Evolutionary conservation across 2,113 vertebrate genomes (phyloP).

Genomic region (Mesitornis unicolor): DNA sequence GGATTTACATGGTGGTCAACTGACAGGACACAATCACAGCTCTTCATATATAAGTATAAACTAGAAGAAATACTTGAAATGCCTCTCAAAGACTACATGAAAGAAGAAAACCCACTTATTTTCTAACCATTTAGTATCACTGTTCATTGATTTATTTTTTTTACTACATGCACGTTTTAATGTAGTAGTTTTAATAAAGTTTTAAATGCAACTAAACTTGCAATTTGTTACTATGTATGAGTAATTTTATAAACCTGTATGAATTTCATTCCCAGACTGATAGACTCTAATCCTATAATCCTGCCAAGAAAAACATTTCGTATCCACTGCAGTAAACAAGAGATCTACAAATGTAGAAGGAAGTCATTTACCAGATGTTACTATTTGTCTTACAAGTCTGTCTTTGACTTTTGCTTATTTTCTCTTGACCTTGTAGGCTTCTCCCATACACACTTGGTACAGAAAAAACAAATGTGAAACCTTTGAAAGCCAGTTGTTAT

Average conservation of each 20-base stretch:
- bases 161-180: background rate
- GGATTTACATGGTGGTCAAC: background rate
- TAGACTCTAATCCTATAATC: background rate
- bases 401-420: constrained; percentile 78
- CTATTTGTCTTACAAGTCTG: constrained; percentile 76
- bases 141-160: background rate
- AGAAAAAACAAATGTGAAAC: constrained; percentile 41
- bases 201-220: background rate
- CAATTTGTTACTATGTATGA: background rate
- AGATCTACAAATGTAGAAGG: constrained; percentile 59
- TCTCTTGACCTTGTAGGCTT: constrained; percentile 79
- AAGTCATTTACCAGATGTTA: constrained; percentile 79
- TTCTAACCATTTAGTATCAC: background rate
- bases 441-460: constrained; percentile 66
- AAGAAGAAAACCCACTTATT: background rate
- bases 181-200: too few species aligned
- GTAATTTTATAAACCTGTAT: constrained; percentile 15
- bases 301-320: constrained; percentile 75
- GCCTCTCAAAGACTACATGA: background rate
- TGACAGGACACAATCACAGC: background rate
- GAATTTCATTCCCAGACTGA: constrained; percentile 49
- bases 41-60: background rate
- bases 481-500: constrained; percentile 16
- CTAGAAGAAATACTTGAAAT: background rate
- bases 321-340: constrained; percentile 57